Conservation (phyloP, 2,113 vertebrate genomes). For the Budorcas taxicolor region DNA sequence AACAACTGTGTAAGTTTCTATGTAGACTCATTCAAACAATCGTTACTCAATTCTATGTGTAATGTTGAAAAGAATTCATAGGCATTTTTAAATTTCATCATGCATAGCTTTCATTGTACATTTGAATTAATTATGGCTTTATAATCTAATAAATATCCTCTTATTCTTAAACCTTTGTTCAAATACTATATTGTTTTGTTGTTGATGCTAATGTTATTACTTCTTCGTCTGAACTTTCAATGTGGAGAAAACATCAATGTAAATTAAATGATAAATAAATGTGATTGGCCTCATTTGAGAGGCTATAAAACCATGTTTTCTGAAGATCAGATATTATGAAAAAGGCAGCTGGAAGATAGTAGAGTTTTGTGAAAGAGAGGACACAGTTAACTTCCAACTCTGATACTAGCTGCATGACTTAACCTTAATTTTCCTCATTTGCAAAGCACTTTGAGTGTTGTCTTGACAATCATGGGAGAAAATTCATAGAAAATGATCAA, state of each 20-base stretch:
- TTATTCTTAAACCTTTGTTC: neutral
- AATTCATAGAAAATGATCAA: neutral
- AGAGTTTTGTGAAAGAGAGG: neutral
- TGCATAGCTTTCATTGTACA: neutral
- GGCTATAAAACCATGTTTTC: neutral
- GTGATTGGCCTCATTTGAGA: neutral
- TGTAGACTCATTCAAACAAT: neutral
- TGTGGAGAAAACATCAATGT: neutral
- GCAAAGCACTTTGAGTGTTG: neutral
- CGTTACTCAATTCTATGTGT: neutral
- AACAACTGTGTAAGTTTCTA: neutral
- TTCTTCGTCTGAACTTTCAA: neutral
- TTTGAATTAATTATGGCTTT: neutral
- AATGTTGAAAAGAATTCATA: neutral
- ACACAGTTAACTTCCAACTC: neutral
- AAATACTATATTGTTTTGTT: neutral
- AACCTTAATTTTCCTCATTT: neutral
- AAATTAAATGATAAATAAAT: neutral
- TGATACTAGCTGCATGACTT: neutral
- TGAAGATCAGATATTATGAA: neutral
- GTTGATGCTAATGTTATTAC: neutral
- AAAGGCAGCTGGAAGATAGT: neutral
- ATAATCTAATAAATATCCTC: neutral
- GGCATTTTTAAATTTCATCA: neutral
- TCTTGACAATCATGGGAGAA: neutral